Conservation (phyloP, 2,888 invertebrate species). For the Tanypteryx hageni region DNA sequence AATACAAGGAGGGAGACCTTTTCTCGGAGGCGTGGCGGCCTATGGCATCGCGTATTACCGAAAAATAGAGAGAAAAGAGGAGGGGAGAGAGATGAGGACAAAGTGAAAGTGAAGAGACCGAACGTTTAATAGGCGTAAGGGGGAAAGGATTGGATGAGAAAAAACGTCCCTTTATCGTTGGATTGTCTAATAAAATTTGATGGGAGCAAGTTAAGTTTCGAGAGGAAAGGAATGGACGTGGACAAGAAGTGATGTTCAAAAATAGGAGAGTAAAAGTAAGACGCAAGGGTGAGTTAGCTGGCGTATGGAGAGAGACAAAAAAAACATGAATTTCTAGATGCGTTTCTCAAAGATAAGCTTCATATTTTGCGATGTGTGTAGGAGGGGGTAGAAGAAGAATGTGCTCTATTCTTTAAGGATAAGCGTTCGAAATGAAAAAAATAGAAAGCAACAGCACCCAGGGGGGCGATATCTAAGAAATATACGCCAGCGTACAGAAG, state of each 20-base stretch:
- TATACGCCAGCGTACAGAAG: too few relatives aligned
- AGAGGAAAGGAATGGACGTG: neutral
- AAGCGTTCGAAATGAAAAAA: too few relatives aligned
- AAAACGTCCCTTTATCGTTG: neutral
- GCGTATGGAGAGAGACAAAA: neutral
- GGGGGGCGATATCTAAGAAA: too few relatives aligned
- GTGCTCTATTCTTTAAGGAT: too few relatives aligned
- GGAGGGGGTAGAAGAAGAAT: too few relatives aligned
- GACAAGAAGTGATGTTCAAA: neutral
- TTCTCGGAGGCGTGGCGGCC: neutral
- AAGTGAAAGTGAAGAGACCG: neutral
- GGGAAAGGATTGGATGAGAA: neutral
- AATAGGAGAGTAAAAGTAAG: neutral
- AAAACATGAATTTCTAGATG: neutral
- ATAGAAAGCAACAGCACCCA: too few relatives aligned
- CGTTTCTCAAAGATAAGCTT: too few relatives aligned
- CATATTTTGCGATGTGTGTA: too few relatives aligned
- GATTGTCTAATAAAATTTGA: neutral
- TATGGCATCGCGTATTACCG: too few relatives aligned
- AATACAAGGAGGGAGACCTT: neutral
- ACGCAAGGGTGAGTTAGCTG: neutral
- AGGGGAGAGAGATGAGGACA: neutral
- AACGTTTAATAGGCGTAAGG: neutral
- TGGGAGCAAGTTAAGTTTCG: neutral
- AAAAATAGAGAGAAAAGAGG: neutral